A percentile compares a stretch with the other conserved stretches of the same genome.
Conservation (phyloP, 2,888 invertebrate genomes). For the Cheilosia vulpina region DNA sequence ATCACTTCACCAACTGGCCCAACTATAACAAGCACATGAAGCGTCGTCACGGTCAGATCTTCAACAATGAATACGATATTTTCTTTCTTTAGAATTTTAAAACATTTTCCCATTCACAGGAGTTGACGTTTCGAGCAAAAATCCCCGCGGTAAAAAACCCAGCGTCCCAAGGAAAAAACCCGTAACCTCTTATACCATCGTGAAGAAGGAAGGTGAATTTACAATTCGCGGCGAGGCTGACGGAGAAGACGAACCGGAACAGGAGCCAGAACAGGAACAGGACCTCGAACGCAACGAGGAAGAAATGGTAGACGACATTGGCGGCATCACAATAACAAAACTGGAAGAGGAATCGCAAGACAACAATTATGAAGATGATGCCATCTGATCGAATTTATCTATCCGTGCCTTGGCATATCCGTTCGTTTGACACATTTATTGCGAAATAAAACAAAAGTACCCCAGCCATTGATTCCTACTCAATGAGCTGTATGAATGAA, state of each 20-base stretch:
- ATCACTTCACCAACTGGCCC: slow-evolving; percentile 92
- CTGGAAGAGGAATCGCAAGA: slow-evolving; percentile 28
- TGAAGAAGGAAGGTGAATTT: not conserved
- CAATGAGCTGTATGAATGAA: slow-evolving; percentile 34
- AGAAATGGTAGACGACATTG: slow-evolving; percentile 40
- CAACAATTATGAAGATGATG: slow-evolving; percentile 44
- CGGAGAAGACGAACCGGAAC: not conserved
- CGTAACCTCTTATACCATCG: not conserved
- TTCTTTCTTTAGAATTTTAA: not conserved
- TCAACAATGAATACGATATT: not conserved
- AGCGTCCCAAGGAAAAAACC: not conserved
- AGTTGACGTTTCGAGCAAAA: slow-evolving; percentile 57
- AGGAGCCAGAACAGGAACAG: not conserved
- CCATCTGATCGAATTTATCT: slow-evolving; percentile 37
- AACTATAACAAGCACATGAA: slow-evolving; percentile 94
- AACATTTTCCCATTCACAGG: slow-evolving; percentile 16
- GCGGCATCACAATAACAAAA: slow-evolving; percentile 26
- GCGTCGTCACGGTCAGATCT: slow-evolving; percentile 86
- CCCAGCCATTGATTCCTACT: slow-evolving; percentile 18
- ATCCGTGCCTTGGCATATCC: not conserved
- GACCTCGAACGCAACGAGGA: slow-evolving; percentile 1
- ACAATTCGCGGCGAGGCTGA: not conserved
- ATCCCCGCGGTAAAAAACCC: slow-evolving; percentile 67
- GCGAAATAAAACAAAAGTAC: slow-evolving; percentile 38
- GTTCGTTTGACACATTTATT: slow-evolving; percentile 30